phyloP scores from a whole-genome alignment of 2,113 vertebrate genomes.

The Hippotragus niger region DNA sequence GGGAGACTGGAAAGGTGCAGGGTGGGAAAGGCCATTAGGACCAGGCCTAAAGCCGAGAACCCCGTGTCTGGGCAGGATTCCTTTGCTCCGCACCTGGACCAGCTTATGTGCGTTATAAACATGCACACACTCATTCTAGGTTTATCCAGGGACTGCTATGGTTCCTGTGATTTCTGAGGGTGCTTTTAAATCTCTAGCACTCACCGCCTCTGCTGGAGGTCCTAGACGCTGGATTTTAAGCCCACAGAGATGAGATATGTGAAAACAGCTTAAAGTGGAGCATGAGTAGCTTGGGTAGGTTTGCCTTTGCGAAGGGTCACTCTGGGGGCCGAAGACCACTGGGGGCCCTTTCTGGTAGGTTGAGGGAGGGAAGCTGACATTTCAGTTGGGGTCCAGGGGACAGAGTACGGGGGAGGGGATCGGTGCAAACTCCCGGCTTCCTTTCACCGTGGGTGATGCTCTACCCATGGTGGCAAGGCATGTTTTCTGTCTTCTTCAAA shows the following conservation, averaged over 20 bases:
- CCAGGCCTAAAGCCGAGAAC: background rate
- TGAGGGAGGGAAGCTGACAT: background rate
- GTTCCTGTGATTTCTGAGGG: background rate
- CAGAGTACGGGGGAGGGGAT: rapidly evolving
- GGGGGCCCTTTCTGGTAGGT: background rate
- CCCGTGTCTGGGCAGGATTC: background rate
- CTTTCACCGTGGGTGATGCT: background rate
- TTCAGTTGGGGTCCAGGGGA: background rate
- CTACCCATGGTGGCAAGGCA: background rate
- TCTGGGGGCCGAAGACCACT: background rate
- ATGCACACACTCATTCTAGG: background rate
- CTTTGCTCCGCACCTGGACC: background rate
- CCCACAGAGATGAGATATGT: background rate
- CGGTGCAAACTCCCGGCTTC: background rate
- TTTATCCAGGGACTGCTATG: background rate
- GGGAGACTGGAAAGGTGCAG: background rate
- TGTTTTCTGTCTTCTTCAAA: background rate
- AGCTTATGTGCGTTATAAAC: background rate
- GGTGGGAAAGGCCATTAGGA: background rate
- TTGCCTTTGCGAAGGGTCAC: background rate
- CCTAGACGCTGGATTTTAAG: background rate
- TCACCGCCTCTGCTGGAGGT: background rate
- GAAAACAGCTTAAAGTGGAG: background rate
- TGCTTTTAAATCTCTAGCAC: background rate
- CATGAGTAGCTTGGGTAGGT: background rate